A percentile compares a stretch with the other conserved stretches of the same genome.
Evolutionary conservation across 2,113 vertebrate genomes (phyloP).

Genomic region (Elachura formosa): DNA sequence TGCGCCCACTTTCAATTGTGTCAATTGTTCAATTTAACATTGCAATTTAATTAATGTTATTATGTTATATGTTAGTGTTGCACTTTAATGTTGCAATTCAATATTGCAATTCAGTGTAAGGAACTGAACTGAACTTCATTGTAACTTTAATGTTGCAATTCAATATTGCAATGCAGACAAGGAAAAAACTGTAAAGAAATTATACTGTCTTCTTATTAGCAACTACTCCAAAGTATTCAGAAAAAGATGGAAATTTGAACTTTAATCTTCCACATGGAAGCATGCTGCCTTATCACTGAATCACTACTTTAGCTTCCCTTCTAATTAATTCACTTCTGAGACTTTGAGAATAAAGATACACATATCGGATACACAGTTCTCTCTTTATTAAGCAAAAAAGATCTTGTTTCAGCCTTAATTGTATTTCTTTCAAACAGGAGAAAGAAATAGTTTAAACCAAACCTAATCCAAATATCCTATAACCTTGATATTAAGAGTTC

Average conservation of each 20-base stretch:
- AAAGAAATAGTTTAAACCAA: background rate
- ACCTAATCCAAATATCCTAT: background rate
- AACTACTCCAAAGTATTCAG: background rate
- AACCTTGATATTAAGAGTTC: background rate
- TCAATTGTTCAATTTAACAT: too few relatives aligned
- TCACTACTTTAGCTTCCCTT: background rate
- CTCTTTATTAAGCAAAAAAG: background rate
- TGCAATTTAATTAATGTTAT: too few relatives aligned
- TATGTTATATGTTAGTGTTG: too few relatives aligned
- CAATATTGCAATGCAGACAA: background rate
- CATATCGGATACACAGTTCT: background rate
- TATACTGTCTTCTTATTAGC: background rate
- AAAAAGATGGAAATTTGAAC: background rate
- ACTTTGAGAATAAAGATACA: background rate
- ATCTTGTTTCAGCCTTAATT: background rate
- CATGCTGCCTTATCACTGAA: background rate
- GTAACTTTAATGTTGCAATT: too few relatives aligned
- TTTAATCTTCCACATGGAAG: background rate
- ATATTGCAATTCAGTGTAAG: background rate
- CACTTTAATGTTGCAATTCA: too few relatives aligned
- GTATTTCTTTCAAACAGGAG: background rate
- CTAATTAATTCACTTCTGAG: constrained; percentile 8
- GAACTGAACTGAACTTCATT: too few relatives aligned
- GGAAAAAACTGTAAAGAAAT: background rate
- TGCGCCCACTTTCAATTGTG: background rate